A percentile compares a stretch with the other conserved stretches of the same genome.
Conservation (phyloP, 2,888 invertebrate species). For the Periphyllus acericola region DNA sequence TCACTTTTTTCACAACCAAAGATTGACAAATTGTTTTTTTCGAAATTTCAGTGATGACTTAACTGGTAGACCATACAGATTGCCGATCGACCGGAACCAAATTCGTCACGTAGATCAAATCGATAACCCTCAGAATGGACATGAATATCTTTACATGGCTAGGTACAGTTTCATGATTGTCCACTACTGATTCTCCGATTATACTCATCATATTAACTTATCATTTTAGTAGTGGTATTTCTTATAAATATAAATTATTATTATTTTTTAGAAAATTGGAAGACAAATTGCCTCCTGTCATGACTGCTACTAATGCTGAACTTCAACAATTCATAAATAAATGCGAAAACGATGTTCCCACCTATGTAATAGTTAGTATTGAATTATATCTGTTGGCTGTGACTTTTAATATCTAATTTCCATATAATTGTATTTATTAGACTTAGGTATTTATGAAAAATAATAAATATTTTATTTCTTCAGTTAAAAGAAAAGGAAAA, state of each 20-base stretch:
- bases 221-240: too few relatives aligned
- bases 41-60: conserved; percentile 48
- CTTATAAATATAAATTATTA: neutral
- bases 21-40: conserved; percentile 13
- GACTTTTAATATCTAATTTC: too few relatives aligned
- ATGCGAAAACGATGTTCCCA: neutral
- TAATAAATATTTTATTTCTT: too few relatives aligned
- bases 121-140: conserved; percentile 53
- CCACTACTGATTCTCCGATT: neutral
- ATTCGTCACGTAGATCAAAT: conserved; percentile 40
- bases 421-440: too few relatives aligned
- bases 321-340: conserved; percentile 44
- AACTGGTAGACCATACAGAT: conserved; percentile 51
- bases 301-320: conserved; percentile 49
- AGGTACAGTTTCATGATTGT: conserved; percentile 1
- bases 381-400: neutral
- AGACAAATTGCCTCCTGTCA: conserved; percentile 45
- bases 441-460: too few relatives aligned
- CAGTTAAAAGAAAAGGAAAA: too few relatives aligned
- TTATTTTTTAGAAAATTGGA: conserved; percentile 51
- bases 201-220: neutral
- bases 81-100: conserved; percentile 51
- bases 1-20: too few relatives aligned
- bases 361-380: conserved; percentile 43
- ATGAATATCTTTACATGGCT: conserved; percentile 58